Evolutionary conservation across 2,888 invertebrate species (phyloP).

Genomic region (Fabriciana adippe): DNA sequence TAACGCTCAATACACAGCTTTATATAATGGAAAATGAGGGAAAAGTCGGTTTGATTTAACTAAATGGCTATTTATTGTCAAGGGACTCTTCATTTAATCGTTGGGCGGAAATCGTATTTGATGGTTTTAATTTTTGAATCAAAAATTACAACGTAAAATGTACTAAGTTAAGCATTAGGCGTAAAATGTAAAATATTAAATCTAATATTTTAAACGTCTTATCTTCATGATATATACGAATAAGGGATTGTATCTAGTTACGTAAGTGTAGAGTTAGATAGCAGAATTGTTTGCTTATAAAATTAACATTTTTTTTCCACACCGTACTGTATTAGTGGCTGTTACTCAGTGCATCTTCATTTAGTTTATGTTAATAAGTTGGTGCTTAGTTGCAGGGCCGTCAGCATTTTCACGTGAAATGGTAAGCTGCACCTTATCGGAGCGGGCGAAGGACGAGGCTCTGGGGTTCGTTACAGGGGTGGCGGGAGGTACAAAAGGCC

Average conservation of each 20-base stretch:
- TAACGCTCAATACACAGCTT: neutral
- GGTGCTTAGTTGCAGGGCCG: slow-evolving; percentile 60
- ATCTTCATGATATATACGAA: no score
- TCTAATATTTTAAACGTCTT: no score
- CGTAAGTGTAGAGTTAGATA: neutral
- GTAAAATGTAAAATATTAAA: no score
- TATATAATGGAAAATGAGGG: slow-evolving; percentile 5
- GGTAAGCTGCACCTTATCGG: slow-evolving; percentile 64
- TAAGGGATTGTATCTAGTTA: no score
- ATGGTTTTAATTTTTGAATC: slow-evolving; percentile 8
- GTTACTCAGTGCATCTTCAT: slow-evolving; percentile 64
- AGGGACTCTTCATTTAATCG: slow-evolving; percentile 10
- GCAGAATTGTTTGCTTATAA: slow-evolving; percentile 23
- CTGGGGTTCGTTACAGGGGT: slow-evolving; percentile 60
- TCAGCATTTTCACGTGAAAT: slow-evolving; percentile 62
- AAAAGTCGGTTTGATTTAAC: slow-evolving; percentile 2
- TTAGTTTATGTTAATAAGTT: slow-evolving; percentile 76
- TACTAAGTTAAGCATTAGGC: neutral
- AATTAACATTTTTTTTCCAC: slow-evolving; percentile 38
- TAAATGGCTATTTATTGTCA: slow-evolving; percentile 21
- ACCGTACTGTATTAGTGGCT: slow-evolving; percentile 41
- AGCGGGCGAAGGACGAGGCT: slow-evolving; percentile 57
- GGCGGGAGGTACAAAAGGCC: slow-evolving; percentile 57
- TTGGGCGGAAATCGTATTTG: slow-evolving; percentile 15
- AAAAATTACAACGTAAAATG: slow-evolving; percentile 2